Evolutionary conservation across 2,888 invertebrate species (phyloP).

Genomic region (Phytoseiulus persimilis): DNA sequence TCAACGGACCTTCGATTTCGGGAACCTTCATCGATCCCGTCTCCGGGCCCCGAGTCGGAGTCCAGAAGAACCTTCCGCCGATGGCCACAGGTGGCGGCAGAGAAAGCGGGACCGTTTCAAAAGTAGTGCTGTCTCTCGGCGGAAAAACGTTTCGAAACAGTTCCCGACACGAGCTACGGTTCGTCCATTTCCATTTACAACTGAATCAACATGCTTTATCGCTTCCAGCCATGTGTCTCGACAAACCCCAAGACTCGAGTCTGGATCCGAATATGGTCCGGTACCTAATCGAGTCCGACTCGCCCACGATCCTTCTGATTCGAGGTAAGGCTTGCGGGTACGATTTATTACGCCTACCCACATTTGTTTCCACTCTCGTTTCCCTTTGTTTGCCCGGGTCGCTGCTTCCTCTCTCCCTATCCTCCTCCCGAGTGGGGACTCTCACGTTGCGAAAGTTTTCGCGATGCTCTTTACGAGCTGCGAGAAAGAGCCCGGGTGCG

Average conservation of each 20-base stretch:
- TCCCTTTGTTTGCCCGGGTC: not conserved
- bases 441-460: not conserved
- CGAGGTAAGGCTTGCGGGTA: slow-evolving; percentile 19
- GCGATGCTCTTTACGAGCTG: not conserved
- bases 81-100: too few relatives aligned
- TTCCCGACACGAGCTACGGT: too few relatives aligned
- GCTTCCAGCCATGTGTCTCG: slow-evolving; percentile 8
- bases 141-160: too few relatives aligned
- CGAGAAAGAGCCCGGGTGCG: not conserved
- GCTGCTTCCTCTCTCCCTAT: not conserved
- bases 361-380: not conserved
- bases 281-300: slow-evolving; percentile 26
- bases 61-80: too few relatives aligned
- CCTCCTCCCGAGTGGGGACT: not conserved
- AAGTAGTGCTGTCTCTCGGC: too few relatives aligned
- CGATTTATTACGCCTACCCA: not conserved
- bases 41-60: too few relatives aligned
- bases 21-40: too few relatives aligned
- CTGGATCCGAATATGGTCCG: slow-evolving; percentile 22
- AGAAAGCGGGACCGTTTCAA: too few relatives aligned
- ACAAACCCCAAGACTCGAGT: slow-evolving; percentile 1
- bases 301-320: slow-evolving; percentile 28
- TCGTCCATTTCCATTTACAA: too few relatives aligned
- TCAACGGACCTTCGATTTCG: too few relatives aligned
- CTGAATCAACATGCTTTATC: not conserved